phyloP scores from a whole-genome alignment of 2,113 vertebrate genomes.

The Alces alces region DNA sequence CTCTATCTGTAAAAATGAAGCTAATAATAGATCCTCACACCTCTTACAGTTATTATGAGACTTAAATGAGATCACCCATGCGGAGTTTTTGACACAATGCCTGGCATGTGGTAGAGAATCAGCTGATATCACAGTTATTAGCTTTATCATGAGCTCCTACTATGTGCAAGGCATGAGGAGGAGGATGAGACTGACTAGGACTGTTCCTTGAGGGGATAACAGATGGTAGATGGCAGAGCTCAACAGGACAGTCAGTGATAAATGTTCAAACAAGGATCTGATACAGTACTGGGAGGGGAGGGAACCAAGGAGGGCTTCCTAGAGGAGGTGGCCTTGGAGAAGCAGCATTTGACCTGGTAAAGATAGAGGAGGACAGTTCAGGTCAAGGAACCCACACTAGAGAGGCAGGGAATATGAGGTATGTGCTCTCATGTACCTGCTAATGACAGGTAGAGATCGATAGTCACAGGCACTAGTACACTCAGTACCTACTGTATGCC shows the following conservation, averaged over 20 bases:
- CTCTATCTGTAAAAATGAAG: background rate
- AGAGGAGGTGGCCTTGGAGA: background rate
- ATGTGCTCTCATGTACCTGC: background rate
- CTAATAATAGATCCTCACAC: background rate
- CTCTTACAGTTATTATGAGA: background rate
- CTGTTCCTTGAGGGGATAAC: background rate
- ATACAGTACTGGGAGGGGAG: background rate
- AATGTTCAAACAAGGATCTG: background rate
- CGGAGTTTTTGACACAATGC: background rate
- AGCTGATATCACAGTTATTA: background rate
- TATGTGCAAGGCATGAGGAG: background rate
- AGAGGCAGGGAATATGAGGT: background rate
- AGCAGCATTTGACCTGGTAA: background rate
- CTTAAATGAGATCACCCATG: background rate
- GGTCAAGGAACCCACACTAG: background rate
- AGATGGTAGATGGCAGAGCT: background rate
- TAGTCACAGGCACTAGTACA: background rate
- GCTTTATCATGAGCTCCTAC: background rate
- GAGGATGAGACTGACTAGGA: background rate
- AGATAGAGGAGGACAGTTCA: background rate
- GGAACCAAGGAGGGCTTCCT: background rate
- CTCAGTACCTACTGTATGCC: fast-evolving
- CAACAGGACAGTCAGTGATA: background rate
- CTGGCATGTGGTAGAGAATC: background rate
- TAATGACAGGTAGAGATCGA: background rate